Evolutionary conservation across 2,888 invertebrate species (phyloP).

Genomic region (Lycia hirtaria): DNA sequence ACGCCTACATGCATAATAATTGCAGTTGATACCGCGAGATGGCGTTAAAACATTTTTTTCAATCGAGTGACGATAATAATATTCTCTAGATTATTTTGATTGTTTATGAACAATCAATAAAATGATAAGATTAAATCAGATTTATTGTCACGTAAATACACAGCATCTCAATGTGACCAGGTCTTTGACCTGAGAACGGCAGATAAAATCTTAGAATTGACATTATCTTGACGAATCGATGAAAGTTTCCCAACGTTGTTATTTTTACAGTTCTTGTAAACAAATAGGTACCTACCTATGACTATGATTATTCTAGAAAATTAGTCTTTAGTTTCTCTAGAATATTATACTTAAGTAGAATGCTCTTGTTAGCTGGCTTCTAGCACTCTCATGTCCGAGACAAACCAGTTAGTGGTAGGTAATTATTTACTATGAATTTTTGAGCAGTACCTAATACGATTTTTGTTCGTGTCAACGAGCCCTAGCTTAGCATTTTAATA

Average conservation of each 20-base stretch:
- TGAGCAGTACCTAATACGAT: too few relatives aligned
- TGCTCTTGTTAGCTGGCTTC: too few relatives aligned
- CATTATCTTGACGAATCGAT: conserved; percentile 21
- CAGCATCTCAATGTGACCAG: conserved; percentile 8
- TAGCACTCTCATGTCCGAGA: too few relatives aligned
- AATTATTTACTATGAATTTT: too few relatives aligned
- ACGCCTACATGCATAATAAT: background rate
- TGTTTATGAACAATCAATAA: background rate
- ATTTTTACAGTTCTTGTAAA: background rate
- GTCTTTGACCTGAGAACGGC: conserved; percentile 6
- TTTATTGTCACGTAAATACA: background rate
- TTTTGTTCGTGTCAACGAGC: too few relatives aligned
- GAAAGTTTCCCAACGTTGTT: conserved; percentile 1
- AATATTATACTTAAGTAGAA: too few relatives aligned
- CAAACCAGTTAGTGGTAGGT: too few relatives aligned
- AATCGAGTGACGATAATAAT: too few relatives aligned
- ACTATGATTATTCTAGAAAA: too few relatives aligned
- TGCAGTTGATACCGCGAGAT: background rate
- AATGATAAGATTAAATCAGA: background rate
- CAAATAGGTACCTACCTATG: background rate
- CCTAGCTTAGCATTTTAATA: too few relatives aligned
- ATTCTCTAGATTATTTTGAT: background rate
- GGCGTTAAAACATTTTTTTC: background rate
- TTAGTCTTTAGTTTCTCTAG: too few relatives aligned
- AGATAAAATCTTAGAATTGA: background rate